Base-by-base conservation (phyloP, 1,140 invertebrate genomes). In the Drepana arcuata region DNA sequence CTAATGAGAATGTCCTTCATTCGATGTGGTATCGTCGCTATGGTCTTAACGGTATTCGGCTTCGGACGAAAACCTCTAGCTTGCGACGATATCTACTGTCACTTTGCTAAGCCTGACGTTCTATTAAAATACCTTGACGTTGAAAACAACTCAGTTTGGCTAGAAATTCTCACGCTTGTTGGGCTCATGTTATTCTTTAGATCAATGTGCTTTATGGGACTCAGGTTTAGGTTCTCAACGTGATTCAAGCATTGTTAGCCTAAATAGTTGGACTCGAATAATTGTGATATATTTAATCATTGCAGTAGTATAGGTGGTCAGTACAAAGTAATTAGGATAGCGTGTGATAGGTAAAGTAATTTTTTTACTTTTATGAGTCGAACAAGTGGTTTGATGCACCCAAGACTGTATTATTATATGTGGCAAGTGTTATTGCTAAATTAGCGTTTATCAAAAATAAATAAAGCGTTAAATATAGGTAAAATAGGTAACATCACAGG, bases 1-100 rank as follows among this genome's bases (percentile, higher is more conserved):
- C 36, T 88, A 0, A 88, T 90, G 85, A 88, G 88, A 53, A 81
- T 83, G 1, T 88, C 87, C 18, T 89, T 88, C 62, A 79, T 90
- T 16, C 73, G 88, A 10, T 86, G 87, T 30, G 88, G 87, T 0
- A 86, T 88, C 1, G 87, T 89, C 4, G 84, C 86, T 1, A 65
- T 89, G 52, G 75, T 88, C 0, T 47, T 89, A 2, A 83, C 86
- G 1, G 79, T 89, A 0, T 90, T 89, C 53, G 88, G 88, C 2
- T 86, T 88, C 39, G 80, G 82, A 14, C 71, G 88, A 11, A 59
- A 79, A 16, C 74, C 82, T 2, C 58, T 90, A 2, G 79, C 86
- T 14, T 90, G 88, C 47, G 51, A 81, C 15, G 87, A 88, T 1
- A 72, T 87, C 7, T 88, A 88, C 45, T 88, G 87, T 35, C 86